Conservation (phyloP, 2,113 vertebrate species). For the Sinocyclocheilus maitianheensis region DNA sequence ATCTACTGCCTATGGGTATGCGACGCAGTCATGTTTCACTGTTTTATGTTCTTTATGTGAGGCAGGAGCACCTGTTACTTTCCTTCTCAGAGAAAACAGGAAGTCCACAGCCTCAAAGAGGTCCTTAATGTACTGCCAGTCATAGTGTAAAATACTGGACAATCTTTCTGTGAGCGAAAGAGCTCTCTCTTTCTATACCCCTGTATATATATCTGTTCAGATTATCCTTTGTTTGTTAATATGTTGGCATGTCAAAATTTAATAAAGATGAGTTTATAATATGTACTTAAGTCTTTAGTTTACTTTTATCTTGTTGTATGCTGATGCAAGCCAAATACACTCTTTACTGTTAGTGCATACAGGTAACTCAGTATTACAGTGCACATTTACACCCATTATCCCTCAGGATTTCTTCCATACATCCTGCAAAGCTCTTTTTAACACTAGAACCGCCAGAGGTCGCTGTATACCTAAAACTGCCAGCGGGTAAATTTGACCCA, state of each 20-base stretch:
- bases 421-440: slow-evolving; percentile 28
- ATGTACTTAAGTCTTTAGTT: not conserved
- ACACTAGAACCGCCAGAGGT: too few species aligned
- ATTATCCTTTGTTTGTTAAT: not conserved
- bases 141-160: slow-evolving; percentile 9
- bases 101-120: slow-evolving; percentile 7
- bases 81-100: slow-evolving; percentile 12
- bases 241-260: not conserved
- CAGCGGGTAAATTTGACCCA: too few species aligned
- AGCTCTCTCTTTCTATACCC: not conserved
- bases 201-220: not conserved
- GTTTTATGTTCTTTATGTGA: slow-evolving; percentile 6
- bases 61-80: slow-evolving; percentile 36
- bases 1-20: slow-evolving; percentile 10
- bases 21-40: slow-evolving; percentile 4
- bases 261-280: not conserved
- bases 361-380: not conserved
- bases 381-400: slow-evolving; percentile 20
- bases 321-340: not conserved
- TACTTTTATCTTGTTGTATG: too few species aligned
- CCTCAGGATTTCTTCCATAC: slow-evolving; percentile 17
- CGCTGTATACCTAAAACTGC: too few species aligned
- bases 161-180: not conserved
- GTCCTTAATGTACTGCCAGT: not conserved
- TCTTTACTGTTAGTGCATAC: not conserved